These are phyloP conservation scores for Gallinago undulata DNA, from an alignment of 2,113 vertebrate species.

Conservation along the genomic window DNA sequence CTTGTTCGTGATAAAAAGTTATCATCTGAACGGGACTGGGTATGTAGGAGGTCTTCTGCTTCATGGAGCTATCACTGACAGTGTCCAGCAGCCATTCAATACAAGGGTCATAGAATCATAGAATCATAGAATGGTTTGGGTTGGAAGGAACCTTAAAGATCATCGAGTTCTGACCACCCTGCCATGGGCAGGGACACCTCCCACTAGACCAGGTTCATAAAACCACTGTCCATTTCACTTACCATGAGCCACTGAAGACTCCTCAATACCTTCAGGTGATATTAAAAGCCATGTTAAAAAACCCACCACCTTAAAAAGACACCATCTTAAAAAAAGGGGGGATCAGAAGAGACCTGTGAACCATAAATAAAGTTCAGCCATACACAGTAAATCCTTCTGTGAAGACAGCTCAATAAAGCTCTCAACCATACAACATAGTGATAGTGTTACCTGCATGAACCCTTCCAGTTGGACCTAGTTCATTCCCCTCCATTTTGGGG, in stretches of 20 bases:
- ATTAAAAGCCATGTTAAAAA: not conserved
- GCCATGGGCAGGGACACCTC: no score
- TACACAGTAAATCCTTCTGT: not conserved
- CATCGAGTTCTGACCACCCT: no score
- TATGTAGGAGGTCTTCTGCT: not conserved
- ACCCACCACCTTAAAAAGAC: not conserved
- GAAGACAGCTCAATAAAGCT: not conserved
- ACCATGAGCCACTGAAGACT: not conserved
- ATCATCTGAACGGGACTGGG: no score
- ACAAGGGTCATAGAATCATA: not conserved
- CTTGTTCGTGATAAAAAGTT: not conserved
- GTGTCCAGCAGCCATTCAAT: accelerated
- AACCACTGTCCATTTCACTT: not conserved
- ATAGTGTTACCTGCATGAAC: not conserved
- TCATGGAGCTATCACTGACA: not conserved
- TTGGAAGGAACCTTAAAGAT: no score
- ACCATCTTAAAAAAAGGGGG: not conserved
- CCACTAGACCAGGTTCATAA: not conserved
- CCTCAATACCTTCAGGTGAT: not conserved
- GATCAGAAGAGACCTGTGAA: not conserved
- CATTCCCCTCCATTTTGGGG: not conserved
- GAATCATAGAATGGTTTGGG: no score
- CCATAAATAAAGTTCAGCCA: not conserved
- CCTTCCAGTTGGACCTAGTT: not conserved
- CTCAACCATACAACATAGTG: not conserved